phyloP scores from a whole-genome alignment of 2,797 vertebrate species.

The Dryobates pubescens region DNA sequence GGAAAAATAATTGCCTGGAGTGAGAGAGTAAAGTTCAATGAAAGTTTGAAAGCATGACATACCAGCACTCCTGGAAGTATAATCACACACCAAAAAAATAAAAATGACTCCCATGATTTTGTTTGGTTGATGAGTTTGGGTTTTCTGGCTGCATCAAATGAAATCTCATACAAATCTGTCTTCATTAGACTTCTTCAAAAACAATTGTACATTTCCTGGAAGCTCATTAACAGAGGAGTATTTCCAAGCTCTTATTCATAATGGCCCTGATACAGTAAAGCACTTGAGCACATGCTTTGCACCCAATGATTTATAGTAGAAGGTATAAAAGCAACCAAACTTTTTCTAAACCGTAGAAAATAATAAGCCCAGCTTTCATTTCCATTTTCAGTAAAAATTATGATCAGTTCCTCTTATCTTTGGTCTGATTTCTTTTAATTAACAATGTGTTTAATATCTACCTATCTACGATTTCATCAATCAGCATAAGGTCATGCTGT shows the following conservation, averaged over 20 bases:
- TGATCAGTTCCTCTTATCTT: background rate
- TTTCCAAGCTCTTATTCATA: constrained; percentile 69
- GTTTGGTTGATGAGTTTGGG: constrained; percentile 72
- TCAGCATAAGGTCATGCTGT: background rate
- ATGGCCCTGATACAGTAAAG: constrained; percentile 61
- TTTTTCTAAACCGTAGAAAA: background rate
- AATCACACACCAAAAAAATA: constrained; percentile 52
- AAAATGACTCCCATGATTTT: constrained; percentile 61
- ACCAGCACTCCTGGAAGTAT: constrained; percentile 61
- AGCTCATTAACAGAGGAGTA: constrained; percentile 73
- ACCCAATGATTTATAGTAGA: constrained; percentile 15
- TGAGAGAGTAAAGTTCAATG: constrained; percentile 66
- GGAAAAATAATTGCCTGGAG: constrained; percentile 35
- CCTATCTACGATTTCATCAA: background rate
- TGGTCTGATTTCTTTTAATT: background rate
- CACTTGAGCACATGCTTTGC: constrained; percentile 38
- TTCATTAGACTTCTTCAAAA: constrained; percentile 77
- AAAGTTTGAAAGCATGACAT: constrained; percentile 68
- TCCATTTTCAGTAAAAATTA: background rate
- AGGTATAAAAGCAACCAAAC: background rate
- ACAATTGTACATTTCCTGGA: constrained; percentile 73
- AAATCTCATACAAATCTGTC: constrained; percentile 74
- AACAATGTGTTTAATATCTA: background rate
- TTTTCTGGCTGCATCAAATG: constrained; percentile 76
- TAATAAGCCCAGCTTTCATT: background rate